Percentiles rank a stretch among this genome's conserved stretches.
Conservation (phyloP, 2,797 vertebrate species). For the Toxotes lorentzi region DNA sequence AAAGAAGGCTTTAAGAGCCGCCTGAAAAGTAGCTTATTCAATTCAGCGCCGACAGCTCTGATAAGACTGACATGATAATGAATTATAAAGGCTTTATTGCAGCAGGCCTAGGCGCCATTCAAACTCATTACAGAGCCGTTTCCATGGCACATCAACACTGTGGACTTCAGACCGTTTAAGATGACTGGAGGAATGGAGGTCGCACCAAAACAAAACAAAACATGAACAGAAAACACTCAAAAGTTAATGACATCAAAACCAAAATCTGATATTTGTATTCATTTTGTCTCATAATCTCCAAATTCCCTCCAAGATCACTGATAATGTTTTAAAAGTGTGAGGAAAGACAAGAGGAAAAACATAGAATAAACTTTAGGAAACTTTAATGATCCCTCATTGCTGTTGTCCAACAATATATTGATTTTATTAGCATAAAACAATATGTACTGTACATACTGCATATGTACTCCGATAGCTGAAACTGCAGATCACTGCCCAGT, state of each 20-base stretch:
- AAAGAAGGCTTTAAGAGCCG: background rate
- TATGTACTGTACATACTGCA: background rate
- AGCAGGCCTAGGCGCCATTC: background rate
- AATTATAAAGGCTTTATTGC: background rate
- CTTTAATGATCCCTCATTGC: too few relatives aligned
- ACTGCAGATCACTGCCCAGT: background rate
- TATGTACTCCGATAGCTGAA: background rate
- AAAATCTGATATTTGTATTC: too few relatives aligned
- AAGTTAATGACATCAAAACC: too few relatives aligned
- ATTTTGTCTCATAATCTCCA: too few relatives aligned
- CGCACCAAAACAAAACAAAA: too few relatives aligned
- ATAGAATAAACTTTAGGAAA: too few relatives aligned
- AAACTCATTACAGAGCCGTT: background rate
- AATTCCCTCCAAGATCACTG: background rate
- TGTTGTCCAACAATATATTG: too few relatives aligned
- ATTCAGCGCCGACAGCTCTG: background rate
- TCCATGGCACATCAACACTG: background rate
- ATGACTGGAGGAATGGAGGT: background rate
- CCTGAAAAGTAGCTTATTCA: background rate
- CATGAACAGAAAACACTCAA: background rate
- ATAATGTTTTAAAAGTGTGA: background rate
- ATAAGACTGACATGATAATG: constrained; percentile 20
- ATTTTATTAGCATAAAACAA: too few relatives aligned
- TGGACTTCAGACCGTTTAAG: background rate
- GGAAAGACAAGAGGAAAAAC: too few relatives aligned